These are phyloP conservation scores for Sebastes trivittatus DNA, from an alignment of 2,797 vertebrate species.

Conservation along the genomic window DNA sequence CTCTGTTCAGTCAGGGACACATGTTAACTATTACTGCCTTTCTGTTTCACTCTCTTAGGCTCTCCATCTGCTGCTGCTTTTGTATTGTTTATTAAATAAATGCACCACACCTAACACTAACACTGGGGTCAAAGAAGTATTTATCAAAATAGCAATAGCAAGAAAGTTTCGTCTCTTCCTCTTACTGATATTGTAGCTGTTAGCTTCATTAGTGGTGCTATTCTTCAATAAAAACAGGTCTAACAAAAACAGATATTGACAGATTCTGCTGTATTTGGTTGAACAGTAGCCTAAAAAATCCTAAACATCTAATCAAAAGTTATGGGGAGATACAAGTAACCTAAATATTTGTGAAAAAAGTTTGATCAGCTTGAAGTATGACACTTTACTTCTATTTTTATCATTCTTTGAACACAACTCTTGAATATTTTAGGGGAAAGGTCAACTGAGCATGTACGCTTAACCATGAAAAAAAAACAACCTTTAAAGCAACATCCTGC, in stretches of 20 bases:
- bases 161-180: background rate
- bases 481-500: background rate
- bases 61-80: slow-evolving; percentile 8
- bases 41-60: background rate
- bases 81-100: background rate
- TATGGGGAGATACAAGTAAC: no score
- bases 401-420: no score
- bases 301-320: background rate
- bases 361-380: no score
- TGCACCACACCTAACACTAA: background rate
- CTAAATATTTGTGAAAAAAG: no score
- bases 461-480: background rate
- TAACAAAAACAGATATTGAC: background rate
- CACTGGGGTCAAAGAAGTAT: background rate
- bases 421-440: background rate
- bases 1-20: slow-evolving; percentile 32
- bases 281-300: background rate
- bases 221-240: background rate
- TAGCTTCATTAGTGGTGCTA: background rate
- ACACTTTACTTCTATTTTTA: no score
- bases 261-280: background rate
- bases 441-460: background rate
- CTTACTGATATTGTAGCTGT: background rate
- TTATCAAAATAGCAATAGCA: background rate
- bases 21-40: slow-evolving; percentile 35